Evolutionary conservation across 2,113 vertebrate genomes (phyloP).

Genomic region (Cynoglossus semilaevis): DNA sequence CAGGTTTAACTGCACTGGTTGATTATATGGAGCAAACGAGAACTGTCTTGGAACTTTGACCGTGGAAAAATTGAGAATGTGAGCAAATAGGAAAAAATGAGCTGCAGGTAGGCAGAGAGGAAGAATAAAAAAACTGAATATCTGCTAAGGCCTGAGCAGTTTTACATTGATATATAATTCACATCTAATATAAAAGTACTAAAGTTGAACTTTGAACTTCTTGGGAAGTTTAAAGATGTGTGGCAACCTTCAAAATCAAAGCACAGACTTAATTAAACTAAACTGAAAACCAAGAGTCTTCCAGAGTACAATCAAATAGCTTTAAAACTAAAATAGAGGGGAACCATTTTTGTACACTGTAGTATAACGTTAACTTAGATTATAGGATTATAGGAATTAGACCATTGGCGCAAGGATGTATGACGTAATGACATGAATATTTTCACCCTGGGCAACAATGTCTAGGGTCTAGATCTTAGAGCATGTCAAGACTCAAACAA

Average conservation of each 20-base stretch:
- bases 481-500: conserved; percentile 58
- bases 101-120: not conserved
- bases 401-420: conserved; percentile 21
- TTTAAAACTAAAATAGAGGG: no score
- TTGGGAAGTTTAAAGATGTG: not conserved
- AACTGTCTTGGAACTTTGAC: not conserved
- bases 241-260: not conserved
- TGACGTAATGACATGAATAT: conserved; percentile 64
- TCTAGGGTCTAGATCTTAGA: conserved; percentile 33
- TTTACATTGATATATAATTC: no score
- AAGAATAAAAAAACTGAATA: not conserved
- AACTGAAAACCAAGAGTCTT: no score
- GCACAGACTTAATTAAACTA: no score
- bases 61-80: not conserved
- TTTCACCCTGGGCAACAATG: conserved; percentile 33
- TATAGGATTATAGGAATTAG: conserved; percentile 3
- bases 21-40: not conserved
- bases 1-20: not conserved
- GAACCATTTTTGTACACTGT: not conserved
- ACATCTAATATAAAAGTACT: no score
- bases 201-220: not conserved
- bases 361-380: not conserved
- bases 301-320: no score
- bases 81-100: not conserved
- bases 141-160: no score